Conservation (phyloP, 2,888 invertebrate species). For the Buathra laborator region DNA sequence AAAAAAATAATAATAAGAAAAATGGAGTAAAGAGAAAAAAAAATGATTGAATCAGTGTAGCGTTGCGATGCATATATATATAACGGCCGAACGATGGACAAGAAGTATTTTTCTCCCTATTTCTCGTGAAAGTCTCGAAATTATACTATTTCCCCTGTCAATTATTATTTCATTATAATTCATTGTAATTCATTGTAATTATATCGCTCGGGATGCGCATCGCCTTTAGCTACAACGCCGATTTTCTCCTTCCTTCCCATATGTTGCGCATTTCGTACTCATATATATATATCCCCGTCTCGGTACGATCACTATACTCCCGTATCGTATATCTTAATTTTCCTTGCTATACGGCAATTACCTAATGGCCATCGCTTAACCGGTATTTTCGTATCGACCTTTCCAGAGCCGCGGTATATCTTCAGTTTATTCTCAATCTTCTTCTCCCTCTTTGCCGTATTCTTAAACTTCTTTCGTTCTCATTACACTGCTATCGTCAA, state of each 20-base stretch:
- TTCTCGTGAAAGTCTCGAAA: conserved; percentile 59
- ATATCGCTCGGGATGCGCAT: conserved; percentile 43
- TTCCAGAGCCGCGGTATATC: conserved; percentile 42
- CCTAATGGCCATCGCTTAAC: conserved; percentile 58
- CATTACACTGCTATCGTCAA: conserved; percentile 53
- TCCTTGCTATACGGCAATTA: conserved; percentile 56
- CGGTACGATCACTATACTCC: conserved; percentile 46
- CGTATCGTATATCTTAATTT: conserved; percentile 64
- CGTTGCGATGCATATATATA: conserved; percentile 16
- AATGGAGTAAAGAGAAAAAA: conserved; percentile 17
- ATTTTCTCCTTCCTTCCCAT: conserved; percentile 10
- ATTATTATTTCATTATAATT: conserved; percentile 64
- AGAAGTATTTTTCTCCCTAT: not conserved
- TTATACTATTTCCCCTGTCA: conserved; percentile 60
- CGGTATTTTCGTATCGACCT: conserved; percentile 61
- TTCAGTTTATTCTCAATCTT: conserved; percentile 26
- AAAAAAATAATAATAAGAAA: conserved; percentile 1
- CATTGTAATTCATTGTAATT: conserved; percentile 62
- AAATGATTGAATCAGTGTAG: conserved; percentile 36
- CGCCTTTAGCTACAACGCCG: conserved; percentile 31
- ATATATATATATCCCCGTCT: too few relatives aligned
- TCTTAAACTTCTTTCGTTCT: conserved; percentile 28
- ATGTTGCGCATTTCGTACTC: not conserved
- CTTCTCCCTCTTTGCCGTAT: conserved; percentile 12
- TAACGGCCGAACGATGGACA: conserved; percentile 4